Base-by-base conservation (phyloP, 2,888 invertebrate species). In the Cryptus armator region DNA sequence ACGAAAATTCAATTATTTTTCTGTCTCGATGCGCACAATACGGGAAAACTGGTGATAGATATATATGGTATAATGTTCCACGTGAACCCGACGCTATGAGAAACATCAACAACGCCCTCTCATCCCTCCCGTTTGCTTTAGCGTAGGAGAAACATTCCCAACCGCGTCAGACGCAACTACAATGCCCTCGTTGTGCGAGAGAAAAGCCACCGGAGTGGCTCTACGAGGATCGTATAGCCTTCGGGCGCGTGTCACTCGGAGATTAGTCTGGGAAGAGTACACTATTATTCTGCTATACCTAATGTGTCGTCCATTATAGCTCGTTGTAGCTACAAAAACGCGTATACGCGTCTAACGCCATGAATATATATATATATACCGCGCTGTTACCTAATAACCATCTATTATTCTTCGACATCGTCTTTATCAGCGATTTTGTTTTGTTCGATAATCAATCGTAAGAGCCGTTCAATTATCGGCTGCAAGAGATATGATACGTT, bases 171-270 rank as follows among this genome's bases (percentile, higher is more conserved):
- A 51, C 32, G 10, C 7, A 19, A 71, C 32, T 16, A 71, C 53
- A 71, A 71, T 71, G 70, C 37, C 9, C 53, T 53, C 53, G 32
- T 37, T 66, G 37, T 12, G 53, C 10, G 19, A 66, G 66, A n/a
- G 19, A 37, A 71, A 53, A 53, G 46, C 37, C 53, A 51, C 16
- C n/a, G 32, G 53, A 71, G 53, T 71, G 70, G 53, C 12, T 37
- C 70, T n/a, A 12, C 37, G 12, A n/a, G 32, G 53, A 24, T 53
- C 43, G 53, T 71, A 29, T 19, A 37, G 53, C 70, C 70, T 16
- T 10, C 32, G 70, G 37, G 70, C 70, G 51, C 53, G 70, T 71
- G 70, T 71, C 70, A 53, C 53, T 29, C 70, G 19, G 16, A 53
- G 70, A 53, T 71, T 51, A 71, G 53, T 19, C 53, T 56, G 56